Base-by-base conservation (phyloP, 2,797 vertebrate genomes). In the Labroides dimidiatus region DNA sequence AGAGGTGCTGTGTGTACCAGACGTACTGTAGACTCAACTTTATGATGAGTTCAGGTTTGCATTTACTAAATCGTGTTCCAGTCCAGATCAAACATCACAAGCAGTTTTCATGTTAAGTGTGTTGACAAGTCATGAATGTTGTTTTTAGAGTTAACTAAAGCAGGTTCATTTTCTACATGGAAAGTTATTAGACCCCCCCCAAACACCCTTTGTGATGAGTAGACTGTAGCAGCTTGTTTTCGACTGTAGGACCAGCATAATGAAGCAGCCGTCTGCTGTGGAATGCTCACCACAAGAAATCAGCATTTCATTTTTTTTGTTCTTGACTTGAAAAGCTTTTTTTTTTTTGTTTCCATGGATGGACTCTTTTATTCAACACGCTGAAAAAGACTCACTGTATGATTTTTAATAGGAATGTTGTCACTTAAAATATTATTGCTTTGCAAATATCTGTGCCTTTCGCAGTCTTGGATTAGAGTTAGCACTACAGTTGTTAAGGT, bases 371-470 rank as follows among this genome's bases (percentile, higher is more conserved):
- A 78, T 82, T 75, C 66, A 59, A 61, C 80, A 69, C 51, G 77
- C 57, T 84, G 70, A 87, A 82, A 39, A 87, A 84, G 79, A 81
- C 77, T 87, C 81, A 82, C 80, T 87, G 84, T 91, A 89, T 87
- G 72, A 88, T 87, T 91, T 86, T 49, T 8, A 62, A 87, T 82
- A 87, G 84, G 88, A 91, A 92, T 92, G 90, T 92, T 80, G 87
- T 89, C 86, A 88, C 81, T 81, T 89, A 87, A 66, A 78, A 90
- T 85, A 87, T 87, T 86, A 88, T 85, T 90, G 92, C 90, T 93
- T 92, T 90, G 90, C 85, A 86, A 91, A 89, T 91, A 89, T 90
- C 82, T 90, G 92, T 93, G 93, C 92, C 92, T 93, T 92, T 90
- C 68, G 70, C 90, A 79, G 81, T 90, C 85, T 89, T 86, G 82